Evolutionary conservation across 1,140 invertebrate species (phyloP), one percentile per base, ranked within the genome.

Genomic region (Drosophila subpulchrella): DNA sequence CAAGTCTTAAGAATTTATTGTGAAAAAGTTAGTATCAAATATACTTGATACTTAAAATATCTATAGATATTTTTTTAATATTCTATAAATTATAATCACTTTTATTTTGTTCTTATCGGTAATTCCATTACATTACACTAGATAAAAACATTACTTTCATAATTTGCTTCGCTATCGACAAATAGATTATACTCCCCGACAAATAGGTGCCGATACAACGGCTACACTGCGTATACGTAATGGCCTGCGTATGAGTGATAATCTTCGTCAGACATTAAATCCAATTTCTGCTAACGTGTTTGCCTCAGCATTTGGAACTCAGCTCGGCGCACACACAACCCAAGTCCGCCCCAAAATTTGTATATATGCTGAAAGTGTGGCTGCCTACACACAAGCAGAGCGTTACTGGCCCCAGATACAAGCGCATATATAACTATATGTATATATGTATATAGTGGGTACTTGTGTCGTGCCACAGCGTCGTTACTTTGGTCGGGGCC

Each of bases 401-500:
- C 36, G 36, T 34, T 48, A 66, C 60, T 57, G 51, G 46, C 66
- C 50, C 63, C 24, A 56, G 46, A 63, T 75, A 75, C 60, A 71
- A 41, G 68, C 60, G 34, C 36, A 57, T 53, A 61, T 67, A 51
- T 56, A 73, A 15, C 53, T 46, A 72, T 56, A 51, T 42, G 59
- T 51, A 66, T 70, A 65, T 76, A 57, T 51, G 62, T 70, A 65
- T 76, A 57, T 65, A 44, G 47, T 63, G 44, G 20, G 46, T 34
- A 60, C 75, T 59, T 82, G 48, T 75, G 65, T 63, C 72, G 70
- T 86, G 83, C 61, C 79, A 82, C 55, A 86, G 71, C 68, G 83
- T 79, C 79, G 66, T 81, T 65, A 78, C 71, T 66, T 82, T 76
- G 83, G 82, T 66, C 20, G 20, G 20, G 78, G 57, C 59, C 51